Conservation (phyloP, 30 jellyfish, hydroid and myxozoan genomes). For the Cassiopea xamachana region DNA sequence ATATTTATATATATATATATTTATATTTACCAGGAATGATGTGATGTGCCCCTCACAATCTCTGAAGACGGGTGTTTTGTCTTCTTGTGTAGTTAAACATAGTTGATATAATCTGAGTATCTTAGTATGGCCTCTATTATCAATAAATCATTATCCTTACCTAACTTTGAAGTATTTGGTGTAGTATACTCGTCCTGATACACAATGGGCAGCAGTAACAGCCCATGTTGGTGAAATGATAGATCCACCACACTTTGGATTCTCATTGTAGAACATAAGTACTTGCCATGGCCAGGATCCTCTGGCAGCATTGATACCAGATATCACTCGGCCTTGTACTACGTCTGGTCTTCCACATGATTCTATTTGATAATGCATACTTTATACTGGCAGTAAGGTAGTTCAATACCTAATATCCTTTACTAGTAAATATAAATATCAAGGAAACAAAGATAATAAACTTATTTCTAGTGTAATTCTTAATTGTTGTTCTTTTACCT, state of each 20-base stretch:
- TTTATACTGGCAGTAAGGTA: background rate
- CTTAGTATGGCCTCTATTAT: no score
- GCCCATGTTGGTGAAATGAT: slow-evolving; percentile 67
- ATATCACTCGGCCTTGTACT: slow-evolving; percentile 62
- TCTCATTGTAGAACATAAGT: slow-evolving; percentile 65
- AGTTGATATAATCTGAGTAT: no score
- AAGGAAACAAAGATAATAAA: no score
- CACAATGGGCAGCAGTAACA: slow-evolving; percentile 84
- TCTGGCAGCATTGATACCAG: slow-evolving; percentile 48
- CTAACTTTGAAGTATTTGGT: slow-evolving; percentile 63
- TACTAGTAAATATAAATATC: background rate
- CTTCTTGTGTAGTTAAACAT: background rate
- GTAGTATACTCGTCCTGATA: slow-evolving; percentile 40
- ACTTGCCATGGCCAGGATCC: slow-evolving; percentile 88
- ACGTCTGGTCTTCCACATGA: slow-evolving; percentile 76
- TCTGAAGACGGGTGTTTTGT: background rate
- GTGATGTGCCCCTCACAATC: no score
- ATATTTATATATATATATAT: no score
- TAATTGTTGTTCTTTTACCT: no score
- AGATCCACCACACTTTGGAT: slow-evolving; percentile 75
- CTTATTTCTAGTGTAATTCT: no score
- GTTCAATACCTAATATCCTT: no score
- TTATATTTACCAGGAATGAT: no score
- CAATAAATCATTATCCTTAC: background rate
- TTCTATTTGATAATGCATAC: background rate